These are phyloP conservation scores for Drosophila buzzatii DNA, from an alignment of 2,888 invertebrate genomes.

Conservation along the genomic window DNA sequence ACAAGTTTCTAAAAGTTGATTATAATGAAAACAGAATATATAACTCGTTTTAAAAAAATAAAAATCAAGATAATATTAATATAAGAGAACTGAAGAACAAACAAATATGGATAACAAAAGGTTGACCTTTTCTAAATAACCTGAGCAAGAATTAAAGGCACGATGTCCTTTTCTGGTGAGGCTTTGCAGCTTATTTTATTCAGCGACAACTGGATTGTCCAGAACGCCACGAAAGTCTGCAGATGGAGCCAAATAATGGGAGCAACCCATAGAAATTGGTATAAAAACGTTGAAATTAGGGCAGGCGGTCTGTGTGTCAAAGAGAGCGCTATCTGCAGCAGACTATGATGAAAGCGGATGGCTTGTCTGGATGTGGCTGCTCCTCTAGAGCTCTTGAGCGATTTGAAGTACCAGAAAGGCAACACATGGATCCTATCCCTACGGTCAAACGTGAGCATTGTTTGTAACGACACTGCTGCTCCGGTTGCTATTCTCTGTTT, in stretches of 20 bases:
- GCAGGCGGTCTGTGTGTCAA: constrained; percentile 74
- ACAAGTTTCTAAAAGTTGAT: too few relatives aligned
- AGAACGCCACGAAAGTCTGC: neutral
- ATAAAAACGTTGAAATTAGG: constrained; percentile 61
- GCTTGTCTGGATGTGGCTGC: constrained; percentile 23
- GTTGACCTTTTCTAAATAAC: neutral
- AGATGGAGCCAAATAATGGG: constrained; percentile 23
- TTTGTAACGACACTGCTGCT: constrained; percentile 45
- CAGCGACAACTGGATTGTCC: neutral
- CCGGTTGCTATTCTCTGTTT: constrained; percentile 26
- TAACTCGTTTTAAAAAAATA: too few relatives aligned
- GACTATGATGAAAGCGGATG: constrained; percentile 13
- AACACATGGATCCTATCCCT: constrained; percentile 70
- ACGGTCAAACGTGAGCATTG: constrained; percentile 60
- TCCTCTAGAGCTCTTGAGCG: constrained; percentile 67
- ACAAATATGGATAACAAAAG: neutral
- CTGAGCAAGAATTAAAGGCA: neutral
- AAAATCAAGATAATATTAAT: too few relatives aligned
- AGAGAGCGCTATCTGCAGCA: constrained; percentile 7
- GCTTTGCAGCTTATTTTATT: neutral
- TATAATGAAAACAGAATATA: too few relatives aligned
- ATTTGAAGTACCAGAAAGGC: constrained; percentile 74
- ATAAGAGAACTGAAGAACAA: too few relatives aligned
- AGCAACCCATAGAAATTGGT: constrained; percentile 8
- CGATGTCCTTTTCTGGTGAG: neutral